Conservation (phyloP, 2,113 vertebrate genomes). For the Symphodus melops region DNA sequence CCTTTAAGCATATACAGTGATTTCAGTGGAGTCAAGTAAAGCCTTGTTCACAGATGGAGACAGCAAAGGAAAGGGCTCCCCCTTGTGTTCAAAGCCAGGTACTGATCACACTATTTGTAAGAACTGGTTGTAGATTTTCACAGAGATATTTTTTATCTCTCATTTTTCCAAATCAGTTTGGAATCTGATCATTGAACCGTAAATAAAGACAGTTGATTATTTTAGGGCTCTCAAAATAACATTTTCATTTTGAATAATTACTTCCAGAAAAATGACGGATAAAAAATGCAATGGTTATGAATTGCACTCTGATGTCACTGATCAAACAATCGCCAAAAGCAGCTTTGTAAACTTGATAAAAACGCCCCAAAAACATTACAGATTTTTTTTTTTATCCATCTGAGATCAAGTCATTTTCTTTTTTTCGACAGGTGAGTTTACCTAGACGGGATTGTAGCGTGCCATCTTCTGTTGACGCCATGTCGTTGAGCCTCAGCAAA, state of each 20-base stretch:
- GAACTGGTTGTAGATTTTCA: neutral
- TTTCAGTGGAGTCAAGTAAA: neutral
- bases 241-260: too few relatives aligned
- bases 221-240: too few relatives aligned
- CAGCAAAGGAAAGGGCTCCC: constrained; percentile 34
- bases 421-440: constrained; percentile 61
- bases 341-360: too few relatives aligned
- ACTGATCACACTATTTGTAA: neutral
- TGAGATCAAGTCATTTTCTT: too few relatives aligned
- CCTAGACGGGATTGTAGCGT: constrained; percentile 95
- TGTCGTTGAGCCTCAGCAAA: constrained; percentile 96
- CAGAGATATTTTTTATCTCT: neutral
- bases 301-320: too few relatives aligned
- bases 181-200: neutral
- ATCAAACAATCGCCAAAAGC: too few relatives aligned
- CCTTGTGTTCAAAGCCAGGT: constrained; percentile 38
- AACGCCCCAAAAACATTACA: too few relatives aligned
- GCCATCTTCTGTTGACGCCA: constrained; percentile 95
- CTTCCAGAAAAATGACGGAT: too few relatives aligned
- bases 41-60: too few relatives aligned
- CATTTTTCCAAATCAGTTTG: neutral
- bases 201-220: neutral
- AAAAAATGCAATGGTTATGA: too few relatives aligned
- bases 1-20: neutral
- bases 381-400: too few relatives aligned